Conservation (phyloP, 1,140 invertebrate genomes). For the Platyura marginata region DNA sequence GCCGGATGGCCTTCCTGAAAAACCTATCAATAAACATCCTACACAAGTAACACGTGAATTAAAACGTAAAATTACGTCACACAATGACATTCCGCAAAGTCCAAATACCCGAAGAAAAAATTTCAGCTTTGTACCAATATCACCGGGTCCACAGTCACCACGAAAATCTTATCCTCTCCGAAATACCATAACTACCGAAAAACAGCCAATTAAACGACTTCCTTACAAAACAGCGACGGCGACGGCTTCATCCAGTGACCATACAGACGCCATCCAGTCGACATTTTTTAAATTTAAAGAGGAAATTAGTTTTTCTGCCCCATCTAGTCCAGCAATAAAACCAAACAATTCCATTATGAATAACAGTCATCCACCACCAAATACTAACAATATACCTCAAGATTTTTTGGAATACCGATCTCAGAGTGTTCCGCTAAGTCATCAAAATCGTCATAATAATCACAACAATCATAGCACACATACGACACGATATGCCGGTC, state of each 20-base stretch:
- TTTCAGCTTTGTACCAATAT: constrained; percentile 71
- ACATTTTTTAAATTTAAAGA: constrained; percentile 1
- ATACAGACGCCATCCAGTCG: constrained; percentile 13
- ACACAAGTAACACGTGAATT: neutral
- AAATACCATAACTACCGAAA: constrained; percentile 13
- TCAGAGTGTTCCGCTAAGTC: constrained; percentile 15
- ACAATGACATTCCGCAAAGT: constrained; percentile 32
- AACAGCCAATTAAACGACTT: no score
- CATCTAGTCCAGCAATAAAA: constrained; percentile 11
- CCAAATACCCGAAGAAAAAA: constrained; percentile 47
- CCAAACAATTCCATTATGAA: no score
- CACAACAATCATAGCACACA: neutral
- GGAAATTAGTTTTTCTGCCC: constrained; percentile 18
- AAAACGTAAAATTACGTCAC: constrained; percentile 10
- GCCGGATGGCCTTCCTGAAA: no score
- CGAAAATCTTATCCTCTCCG: constrained; percentile 38
- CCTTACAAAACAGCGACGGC: no score
- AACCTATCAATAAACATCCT: no score
- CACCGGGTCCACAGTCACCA: constrained; percentile 34
- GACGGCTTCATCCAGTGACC: no score
- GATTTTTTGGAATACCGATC: no score
- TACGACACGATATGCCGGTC: constrained; percentile 1
- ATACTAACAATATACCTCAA: no score
- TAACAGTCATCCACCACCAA: no score
- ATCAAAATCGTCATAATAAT: no score